Evolutionary conservation across 1,140 invertebrate genomes (phyloP), one percentile per base, ranked within the genome.

Genomic region (Hesperophylax magnus): DNA sequence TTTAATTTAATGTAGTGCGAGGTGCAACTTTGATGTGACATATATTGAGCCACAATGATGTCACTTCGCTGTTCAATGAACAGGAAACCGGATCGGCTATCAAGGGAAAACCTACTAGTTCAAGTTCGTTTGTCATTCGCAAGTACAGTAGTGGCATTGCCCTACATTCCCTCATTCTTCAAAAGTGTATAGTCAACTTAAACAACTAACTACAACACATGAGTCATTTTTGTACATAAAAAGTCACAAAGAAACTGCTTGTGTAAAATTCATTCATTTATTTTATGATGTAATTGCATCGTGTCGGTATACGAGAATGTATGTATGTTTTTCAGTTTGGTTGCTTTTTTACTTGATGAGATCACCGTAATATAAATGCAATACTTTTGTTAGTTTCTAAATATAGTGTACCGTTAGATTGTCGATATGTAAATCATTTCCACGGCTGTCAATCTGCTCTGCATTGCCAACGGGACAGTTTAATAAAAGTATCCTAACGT

Each of bases 91-190:
- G 63, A 67, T 67, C 17, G 11, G 9, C 24, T 8, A 34, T 34
- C 22, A 31, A 67, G 24, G 63, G 63, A 67, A 67, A 67, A 67
- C 31, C 63, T 67, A 31, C 63, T 34, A 67, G 63, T 67, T 27
- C 63, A 67, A 67, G 63, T 31, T 67, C 31, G 31, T 24, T 61
- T 61, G 14, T 6, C 15, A 56, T 56, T 20, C 5, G 17, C 39
- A 47, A 47, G 27, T 27, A 47, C 39, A 47, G 39, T 14, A 14
- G 11, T 14, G 39, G 39, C 39, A 47, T 47, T 47, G 39, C 39
- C 11, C 11, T 3, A 47, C 8, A 47, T 47, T 47, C 39, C 39
- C 11, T 3, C 39, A 47, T 47, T 47, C 39, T 47, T 47, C 39
- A 14, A 47, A 47, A 47, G 39, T 47, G 3, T 47, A 47, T 47